Evolutionary conservation across 2,113 vertebrate species (phyloP), one percentile per base, ranked within the genome.

Genomic region (Spea bombifrons): DNA sequence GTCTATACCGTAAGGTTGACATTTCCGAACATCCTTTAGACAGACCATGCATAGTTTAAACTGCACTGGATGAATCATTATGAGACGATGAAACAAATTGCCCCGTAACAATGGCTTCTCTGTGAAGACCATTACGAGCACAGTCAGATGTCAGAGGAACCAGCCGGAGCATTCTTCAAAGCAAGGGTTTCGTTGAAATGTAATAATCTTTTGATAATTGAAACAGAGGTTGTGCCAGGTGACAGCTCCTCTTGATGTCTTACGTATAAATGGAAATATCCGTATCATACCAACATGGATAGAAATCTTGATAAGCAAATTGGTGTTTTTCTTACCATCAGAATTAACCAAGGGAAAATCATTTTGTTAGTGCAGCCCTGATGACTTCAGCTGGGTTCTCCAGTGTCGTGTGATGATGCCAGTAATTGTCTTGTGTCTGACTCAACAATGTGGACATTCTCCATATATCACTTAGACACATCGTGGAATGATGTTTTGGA

Each of bases 341-440:
- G 63, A 15, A 68, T 16, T 68, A 57, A 67, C 50, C 68, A 17
- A 76, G 16, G 7, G 17, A 30, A 71, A 55, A 75, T 66, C 3
- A 30, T 68, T 57, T 9, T 16, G 13, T 76, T 76, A 76, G 55
- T 68, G 65, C 64, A 68, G 48, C 4, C 9, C 43, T 12, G 8
- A 55, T 16, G 61, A 43, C 49, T 75, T 53, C 10, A 65, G 75
- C 53, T 67, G 55, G 61, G 65, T 43, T 76, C 65, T 76, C 50
- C 46, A 12, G 55, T 46, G 7, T 50, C n/a, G 13, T 75, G 49
- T 57, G 64, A 75, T 59, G 75, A 57, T 76, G 75, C 52, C 75
- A 76, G 75, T 68, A 55, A 68, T 76, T 76, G 50, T 76, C 43
- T 49, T 47, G 44, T 76, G 75, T 48, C 48, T 75, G 13, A 15